Evolutionary conservation across 2,888 invertebrate species (phyloP), one percentile per base, ranked within the genome.

Genomic region (Phortica okadai): DNA sequence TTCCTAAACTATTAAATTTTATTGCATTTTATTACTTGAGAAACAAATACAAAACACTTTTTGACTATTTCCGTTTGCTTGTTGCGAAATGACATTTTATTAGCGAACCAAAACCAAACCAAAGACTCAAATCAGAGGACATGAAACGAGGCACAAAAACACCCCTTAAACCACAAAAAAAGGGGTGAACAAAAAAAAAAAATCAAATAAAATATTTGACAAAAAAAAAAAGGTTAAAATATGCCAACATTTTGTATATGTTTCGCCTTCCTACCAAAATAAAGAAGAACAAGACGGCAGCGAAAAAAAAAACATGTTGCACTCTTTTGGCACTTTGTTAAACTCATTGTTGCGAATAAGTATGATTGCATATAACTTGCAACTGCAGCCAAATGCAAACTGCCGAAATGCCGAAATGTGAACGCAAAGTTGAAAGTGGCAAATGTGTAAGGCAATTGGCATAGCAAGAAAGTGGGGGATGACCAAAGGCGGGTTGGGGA

Each of bases 31-130:
- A 69, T 69, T 69, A 69, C 69, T 69, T 45, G 11, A 45, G 41
- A n/a, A 88, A 86, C 87, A 88, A 88, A 88, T 85, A 81, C 87
- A 81, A 88, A 85, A 85, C 88, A 88, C 82, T 85, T 86, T 85
- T 85, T 88, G 81, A 83, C 81, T 85, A 83, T 88, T 85, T 85
- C 85, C 85, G 85, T 83, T 83, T 80, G 83, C 86, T 87, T 86
- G 86, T 85, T 86, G 82, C 88, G 81, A 69, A 69, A 70, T 84
- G 85, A 86, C 88, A 87, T 84, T 84, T 84, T 72, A 45, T 16
- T 45, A 79, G 78, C 77, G 56, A 70, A 11, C 5, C 25, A 10
- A 62, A 62, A 21, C 62, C 21, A 62, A 62, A 62, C 21, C 62
- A 21, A 62, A 62, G 33, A n/a, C 6, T 16, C n/a, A 14, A 56